Evolutionary conservation across 2,113 vertebrate species (phyloP).

Genomic region (Agapornis roseicollis): DNA sequence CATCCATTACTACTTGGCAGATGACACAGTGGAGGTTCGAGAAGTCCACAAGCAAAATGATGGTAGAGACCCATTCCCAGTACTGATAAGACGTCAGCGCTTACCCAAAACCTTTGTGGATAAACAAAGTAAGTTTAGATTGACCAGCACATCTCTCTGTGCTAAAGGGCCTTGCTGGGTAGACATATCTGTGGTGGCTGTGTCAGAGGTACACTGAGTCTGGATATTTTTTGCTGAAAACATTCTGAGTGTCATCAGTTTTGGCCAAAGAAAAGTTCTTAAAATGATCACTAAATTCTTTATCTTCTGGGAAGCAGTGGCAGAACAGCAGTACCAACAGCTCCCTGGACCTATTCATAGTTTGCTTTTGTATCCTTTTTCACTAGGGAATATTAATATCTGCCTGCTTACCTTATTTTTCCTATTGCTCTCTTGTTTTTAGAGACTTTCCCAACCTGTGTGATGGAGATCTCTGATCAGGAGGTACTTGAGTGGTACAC

Average conservation of each 20-base stretch:
- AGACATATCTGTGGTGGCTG: not conserved
- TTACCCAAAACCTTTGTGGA: slow-evolving; percentile 79
- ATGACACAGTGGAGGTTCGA: slow-evolving; percentile 88
- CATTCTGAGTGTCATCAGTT: not conserved
- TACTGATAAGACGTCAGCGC: slow-evolving; percentile 83
- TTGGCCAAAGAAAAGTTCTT: not conserved
- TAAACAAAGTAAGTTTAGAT: slow-evolving; percentile 61
- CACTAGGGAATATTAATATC: not conserved
- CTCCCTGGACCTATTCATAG: not conserved
- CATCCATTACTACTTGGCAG: slow-evolving; percentile 89
- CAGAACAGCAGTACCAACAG: not conserved
- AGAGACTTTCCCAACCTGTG: slow-evolving; percentile 87
- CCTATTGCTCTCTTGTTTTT: not conserved
- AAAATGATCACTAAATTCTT: not conserved
- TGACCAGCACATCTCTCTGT: not conserved
- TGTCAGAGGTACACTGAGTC: not conserved
- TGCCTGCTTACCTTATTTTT: not conserved
- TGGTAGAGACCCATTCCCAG: slow-evolving; percentile 85
- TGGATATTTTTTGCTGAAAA: not conserved
- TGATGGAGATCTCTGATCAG: slow-evolving; percentile 84
- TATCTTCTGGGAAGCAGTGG: not conserved
- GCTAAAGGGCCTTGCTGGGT: not conserved
- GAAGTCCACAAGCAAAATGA: slow-evolving; percentile 85
- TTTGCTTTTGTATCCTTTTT: not conserved
- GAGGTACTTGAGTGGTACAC: slow-evolving; percentile 91